Percentiles rank a stretch among this genome's conserved stretches.
phyloP scores from a whole-genome alignment of 2,113 vertebrate genomes.

The Hydropotes inermis region DNA sequence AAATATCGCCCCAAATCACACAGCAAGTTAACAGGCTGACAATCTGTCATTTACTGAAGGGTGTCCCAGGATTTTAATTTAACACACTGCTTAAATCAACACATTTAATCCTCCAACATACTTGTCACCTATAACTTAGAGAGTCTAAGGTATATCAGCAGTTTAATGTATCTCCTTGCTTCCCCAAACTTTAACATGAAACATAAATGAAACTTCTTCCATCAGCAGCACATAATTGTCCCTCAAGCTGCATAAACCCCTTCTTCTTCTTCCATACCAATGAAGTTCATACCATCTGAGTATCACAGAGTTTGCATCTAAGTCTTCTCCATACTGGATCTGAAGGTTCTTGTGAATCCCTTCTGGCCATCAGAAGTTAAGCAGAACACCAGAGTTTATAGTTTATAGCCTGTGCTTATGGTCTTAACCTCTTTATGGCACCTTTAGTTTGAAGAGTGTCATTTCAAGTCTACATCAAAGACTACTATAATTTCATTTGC shows the following conservation, averaged over 20 bases:
- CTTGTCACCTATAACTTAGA: neutral
- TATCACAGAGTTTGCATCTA: neutral
- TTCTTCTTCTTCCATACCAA: neutral
- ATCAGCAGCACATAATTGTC: neutral
- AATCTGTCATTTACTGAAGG: neutral
- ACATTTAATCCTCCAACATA: neutral
- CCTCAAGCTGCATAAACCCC: neutral
- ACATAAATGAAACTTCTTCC: neutral
- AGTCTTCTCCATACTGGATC: neutral
- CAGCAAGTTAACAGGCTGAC: neutral
- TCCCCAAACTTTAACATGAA: neutral
- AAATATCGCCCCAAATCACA: neutral
- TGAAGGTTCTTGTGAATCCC: neutral
- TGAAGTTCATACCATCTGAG: neutral
- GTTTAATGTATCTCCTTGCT: neutral
- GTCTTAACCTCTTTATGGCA: neutral
- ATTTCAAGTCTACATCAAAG: slow-evolving; percentile 7
- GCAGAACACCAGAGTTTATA: neutral
- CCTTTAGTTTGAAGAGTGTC: neutral
- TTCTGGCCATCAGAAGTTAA: neutral
- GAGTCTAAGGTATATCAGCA: neutral
- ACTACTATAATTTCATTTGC: neutral
- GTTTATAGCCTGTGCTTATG: neutral
- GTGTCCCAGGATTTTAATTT: neutral
- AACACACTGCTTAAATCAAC: neutral